Base-by-base conservation (phyloP, 2,888 invertebrate species). In the Eupithecia pulchellata region DNA sequence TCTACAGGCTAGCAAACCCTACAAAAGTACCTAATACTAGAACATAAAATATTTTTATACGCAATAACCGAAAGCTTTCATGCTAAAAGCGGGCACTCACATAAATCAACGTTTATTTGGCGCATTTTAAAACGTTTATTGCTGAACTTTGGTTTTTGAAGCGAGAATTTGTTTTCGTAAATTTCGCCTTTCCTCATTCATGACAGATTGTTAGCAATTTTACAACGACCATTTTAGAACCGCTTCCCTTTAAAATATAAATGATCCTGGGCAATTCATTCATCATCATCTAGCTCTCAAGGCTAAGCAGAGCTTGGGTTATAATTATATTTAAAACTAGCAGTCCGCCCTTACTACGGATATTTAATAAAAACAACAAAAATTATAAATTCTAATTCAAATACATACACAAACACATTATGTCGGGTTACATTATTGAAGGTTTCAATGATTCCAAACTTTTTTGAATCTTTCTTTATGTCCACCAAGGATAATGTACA, bases 11-110 rank as follows among this genome's bases (percentile, higher is more conserved):
- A 52, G 13, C 52, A 52, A 52, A 25, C 4, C 52, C 52, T 52
- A 13, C 11, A 20, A 47, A 20, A 20, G 25, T 11, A 25, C 9
- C 47, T 9, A 20, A 47, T 20, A n/a, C 42, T 42, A n/a, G n/a
- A 42, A 8, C 20, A 57, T 57, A 17, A 17, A 17, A 1, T 27
- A 27, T 58, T 57, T 57, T 47, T 52, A 32, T 39, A 25, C 63
- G 32, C 63, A 66, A 66, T 66, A 66, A 67, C 61, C 55, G 52
- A 69, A 64, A 61, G 42, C 64, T 64, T 64, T 64, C 64, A 69
- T 62, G 60, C 55, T 69, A 67, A 60, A 66, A 69, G 63, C 61
- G 13, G 13, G 64, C 64, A 57, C 39, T 47, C 29, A 4, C 68
- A 29, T 32, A 36, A 55, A 14, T 68, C 72, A 27, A 60, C n/a